Evolutionary conservation across 2,888 invertebrate genomes (phyloP), one percentile per base, ranked within the genome.

Genomic region (Microplitis manilae): DNA sequence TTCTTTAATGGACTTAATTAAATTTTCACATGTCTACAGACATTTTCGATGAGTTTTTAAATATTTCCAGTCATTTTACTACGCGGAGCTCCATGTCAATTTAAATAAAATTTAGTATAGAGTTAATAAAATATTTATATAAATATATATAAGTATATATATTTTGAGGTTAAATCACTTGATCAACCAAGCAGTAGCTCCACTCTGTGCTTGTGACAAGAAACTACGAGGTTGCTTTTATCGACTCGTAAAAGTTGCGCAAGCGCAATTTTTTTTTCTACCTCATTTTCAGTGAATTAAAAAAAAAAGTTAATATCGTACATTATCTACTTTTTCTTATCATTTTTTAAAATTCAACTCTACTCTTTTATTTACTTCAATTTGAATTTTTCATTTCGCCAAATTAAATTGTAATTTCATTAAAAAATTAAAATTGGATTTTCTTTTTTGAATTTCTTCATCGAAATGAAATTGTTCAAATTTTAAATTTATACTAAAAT

Each of bases 181-280:
- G 15, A 7, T 15, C 17, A 2, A 7, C 62, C 62, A 62, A 62
- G 17, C 20, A 6, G 15, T 8, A 20, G 62, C 20, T 15, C 15
- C 62, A 17, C 62, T 62, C 62, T 62, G 62, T 20, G 20, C 62
- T 62, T 62, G 15, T 8, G 9, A 62, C 20, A 15, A 20, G 62
- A 13, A 17, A 62, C 62, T 20, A 62, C 20, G 8, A 62, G n/a
- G 20, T 6, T 62, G 62, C 20, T 62, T 8, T 62, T 62, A 62
- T 62, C 62, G 62, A 62, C 62, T 62, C 62, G 15, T 62, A 50
- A 50, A 62, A 62, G 6, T 20, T 17, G 62, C 62, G 62, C 62
- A 62, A 62, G 62, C 62, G 62, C 62, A 20, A 62, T 15, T 62
- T 62, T 20, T 20, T 62, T 62, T 20, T 62, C n/a, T 62, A 6